Base-by-base conservation (phyloP, 2,797 vertebrate genomes). In the Lepilemur septentrionalis region DNA sequence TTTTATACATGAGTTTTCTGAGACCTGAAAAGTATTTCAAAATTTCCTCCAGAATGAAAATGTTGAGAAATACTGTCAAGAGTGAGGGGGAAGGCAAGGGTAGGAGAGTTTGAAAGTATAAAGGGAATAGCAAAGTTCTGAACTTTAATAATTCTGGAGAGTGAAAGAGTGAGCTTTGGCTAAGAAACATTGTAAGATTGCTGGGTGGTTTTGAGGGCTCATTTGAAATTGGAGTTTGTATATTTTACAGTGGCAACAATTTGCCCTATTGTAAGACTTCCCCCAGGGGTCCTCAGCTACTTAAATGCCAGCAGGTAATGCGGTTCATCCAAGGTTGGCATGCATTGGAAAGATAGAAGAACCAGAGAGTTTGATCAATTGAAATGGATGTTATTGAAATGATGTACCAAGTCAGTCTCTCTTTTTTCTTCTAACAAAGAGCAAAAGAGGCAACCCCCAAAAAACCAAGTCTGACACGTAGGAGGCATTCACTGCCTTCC, bases 371-470 rank as follows among this genome's bases (percentile, higher is more conserved):
- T 69, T 89, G 50, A 55, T 30, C 84, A 69, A 48, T 14, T 38
- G 67, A 67, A 72, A 80, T 69, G 3, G 32, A 23, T 50, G 4
- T 81, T 65, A 59, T 4, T 61, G 72, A 88, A 88, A 79, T 75
- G 81, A 63, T 52, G 7, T 13, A 25, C 38, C 9, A 6, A 43
- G 28, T 12, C 59, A 70, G 25, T 25, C 84, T 69, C 87, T 95
- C 83, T 28, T 81, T 61, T 84, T 80, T 76, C 70, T n/a, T 86
- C 52, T 63, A 93, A 93, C 65, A 88, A 93, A 67, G 30, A 67
- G 32, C 41, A 89, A 92, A 92, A 92, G 65, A 63, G 41, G 76
- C 57, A 75, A 79, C 95, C 25, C 41, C 65, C 61, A 0, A 81
- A 85, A 85, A 89, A 63, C 41, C 67, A 72, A 61, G 35, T 73